Base-by-base conservation (phyloP, 2,113 vertebrate species). In the Phoenicopterus ruber region DNA sequence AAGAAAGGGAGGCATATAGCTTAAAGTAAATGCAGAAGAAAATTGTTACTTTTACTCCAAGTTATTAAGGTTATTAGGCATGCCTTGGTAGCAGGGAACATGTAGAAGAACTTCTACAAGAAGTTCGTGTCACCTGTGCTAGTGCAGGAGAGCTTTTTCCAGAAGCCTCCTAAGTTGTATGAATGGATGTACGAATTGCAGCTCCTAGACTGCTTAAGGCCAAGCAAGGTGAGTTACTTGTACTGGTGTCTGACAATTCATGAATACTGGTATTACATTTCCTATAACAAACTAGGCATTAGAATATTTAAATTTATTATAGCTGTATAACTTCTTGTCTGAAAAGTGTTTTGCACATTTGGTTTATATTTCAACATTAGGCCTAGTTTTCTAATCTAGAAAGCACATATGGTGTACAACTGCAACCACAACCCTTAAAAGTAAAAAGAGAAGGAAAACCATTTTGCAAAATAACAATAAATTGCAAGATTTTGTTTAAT, bases 401-500 rank as follows among this genome's bases (percentile, higher is more conserved):
- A 91, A 36, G 67, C 17, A 76, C 73, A 71, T 12, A 44, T 74
- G 67, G 31, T 63, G 2, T 90, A 47, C 32, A 70, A 42, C 25
- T 72, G 81, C n/a, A 91, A 82, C 47, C 29, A 29, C 2, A 4
- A 6, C 40, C 6, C 61, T 71, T 44, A 38, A 82, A 91, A 93
- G n/a, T 61, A 77, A 94, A 88, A 95, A 76, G 29, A 94, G 46
- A 97, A 88, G 63, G 31, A 90, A n/a, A 93, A 54, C 4, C 1
- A 15, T 80, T 88, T 88, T 84, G 28, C 47, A 61, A 93, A 93
- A 63, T 59, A 94, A n/a, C 7, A 82, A 72, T 26, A 73, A 65
- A 14, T 69, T 46, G 36, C 31, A 79, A 77, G 16, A 58, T 52
- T 67, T 93, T 90, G 4, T 82, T 69, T 16, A 90, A 69, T 32